These are phyloP conservation scores for Eospalax fontanierii DNA, from an alignment of 2,797 vertebrate species.

Conservation along the genomic window DNA sequence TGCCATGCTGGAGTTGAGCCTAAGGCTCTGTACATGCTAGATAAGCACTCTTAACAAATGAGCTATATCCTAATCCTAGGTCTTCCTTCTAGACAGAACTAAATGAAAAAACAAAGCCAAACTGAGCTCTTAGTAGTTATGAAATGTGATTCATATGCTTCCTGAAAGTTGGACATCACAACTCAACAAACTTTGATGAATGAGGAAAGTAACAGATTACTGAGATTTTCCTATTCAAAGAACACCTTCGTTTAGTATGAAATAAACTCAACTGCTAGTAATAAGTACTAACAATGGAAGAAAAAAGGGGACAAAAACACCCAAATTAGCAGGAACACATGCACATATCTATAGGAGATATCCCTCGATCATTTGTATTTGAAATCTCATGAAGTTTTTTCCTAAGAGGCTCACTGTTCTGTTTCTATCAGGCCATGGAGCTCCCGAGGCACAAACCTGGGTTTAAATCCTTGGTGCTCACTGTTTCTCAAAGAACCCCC, in stretches of 20 bases:
- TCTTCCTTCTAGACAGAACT: constrained; percentile 39
- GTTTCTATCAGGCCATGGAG: constrained; percentile 4
- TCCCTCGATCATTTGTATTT: not conserved
- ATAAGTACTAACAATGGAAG: not conserved
- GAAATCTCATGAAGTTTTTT: constrained; percentile 14
- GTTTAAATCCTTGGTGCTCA: not conserved
- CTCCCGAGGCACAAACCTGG: not conserved
- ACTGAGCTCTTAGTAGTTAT: not conserved
- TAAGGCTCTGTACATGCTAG: not conserved
- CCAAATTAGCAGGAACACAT: not conserved
- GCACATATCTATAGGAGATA: not conserved
- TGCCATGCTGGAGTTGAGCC: not conserved
- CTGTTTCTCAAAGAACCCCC: not conserved
- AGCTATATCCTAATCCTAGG: not conserved
- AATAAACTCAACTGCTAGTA: not conserved
- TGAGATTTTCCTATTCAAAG: constrained; percentile 1
- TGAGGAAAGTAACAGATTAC: constrained; percentile 30
- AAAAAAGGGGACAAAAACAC: not conserved
- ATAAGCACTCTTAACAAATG: not conserved
- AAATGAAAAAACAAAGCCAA: constrained; percentile 23
- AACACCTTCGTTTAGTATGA: not conserved
- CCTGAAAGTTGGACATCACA: not conserved
- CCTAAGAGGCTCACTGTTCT: not conserved
- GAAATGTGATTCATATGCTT: constrained; percentile 48
- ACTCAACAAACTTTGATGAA: not conserved